Conservation (phyloP, 1,140 invertebrate genomes). For the Apis mellifera region Amel_HAv3.1 CM009931.2:10268001-10268500, state of each 20-base stretch:
- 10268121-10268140: too few relatives aligned
- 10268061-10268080: too few relatives aligned
- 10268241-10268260: constrained; percentile 26
- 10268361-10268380: constrained; percentile 29
- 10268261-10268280: constrained; percentile 56
- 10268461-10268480: not conserved
- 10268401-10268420: too few relatives aligned
- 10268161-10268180: constrained; percentile 1
- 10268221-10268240: not conserved
- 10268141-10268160: not conserved
- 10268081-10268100: too few relatives aligned
- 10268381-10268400: not conserved
- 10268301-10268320: constrained; percentile 57
- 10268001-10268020: too few relatives aligned
- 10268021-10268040: too few relatives aligned
- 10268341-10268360: constrained; percentile 40
- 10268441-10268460: too few relatives aligned
- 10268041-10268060: too few relatives aligned
- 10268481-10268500: constrained; percentile 8
- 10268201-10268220: not conserved
- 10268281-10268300: constrained; percentile 54
- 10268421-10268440: too few relatives aligned
- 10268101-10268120: too few relatives aligned
- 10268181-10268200: constrained; percentile 14
- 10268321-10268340: constrained; percentile 52